These are phyloP conservation scores for Spodoptera exigua DNA, from an alignment of 2,888 invertebrate species.

Conservation along the genomic window DNA sequence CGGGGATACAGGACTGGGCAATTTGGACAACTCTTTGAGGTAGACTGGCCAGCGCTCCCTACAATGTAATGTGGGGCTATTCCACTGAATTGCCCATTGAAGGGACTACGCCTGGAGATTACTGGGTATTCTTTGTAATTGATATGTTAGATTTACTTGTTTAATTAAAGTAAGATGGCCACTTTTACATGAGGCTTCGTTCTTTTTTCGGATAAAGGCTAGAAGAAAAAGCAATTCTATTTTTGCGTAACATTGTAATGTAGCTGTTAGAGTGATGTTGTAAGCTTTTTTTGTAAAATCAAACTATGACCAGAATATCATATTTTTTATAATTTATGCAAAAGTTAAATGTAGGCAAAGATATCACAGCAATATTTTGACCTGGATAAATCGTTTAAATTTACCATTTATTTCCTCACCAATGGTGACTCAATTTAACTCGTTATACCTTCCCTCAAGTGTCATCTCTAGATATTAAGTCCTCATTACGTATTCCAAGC, in stretches of 20 bases:
- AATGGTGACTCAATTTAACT: slow-evolving; percentile 35
- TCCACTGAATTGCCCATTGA: slow-evolving; percentile 61
- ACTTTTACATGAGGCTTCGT: too few relatives aligned
- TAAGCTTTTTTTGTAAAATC: too few relatives aligned
- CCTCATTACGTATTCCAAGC: slow-evolving; percentile 45
- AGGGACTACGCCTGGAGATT: slow-evolving; percentile 58
- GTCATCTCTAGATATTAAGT: slow-evolving; percentile 35
- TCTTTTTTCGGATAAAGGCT: too few relatives aligned
- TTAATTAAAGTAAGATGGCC: slow-evolving; percentile 19
- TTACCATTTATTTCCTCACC: slow-evolving; percentile 7
- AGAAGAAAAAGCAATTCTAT: too few relatives aligned
- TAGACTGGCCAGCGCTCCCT: slow-evolving; percentile 60
- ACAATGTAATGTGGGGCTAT: slow-evolving; percentile 60
- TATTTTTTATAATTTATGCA: too few relatives aligned
- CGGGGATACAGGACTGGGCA: slow-evolving; percentile 51
- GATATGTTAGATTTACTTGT: slow-evolving; percentile 34
- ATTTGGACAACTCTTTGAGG: slow-evolving; percentile 63
- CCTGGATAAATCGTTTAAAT: slow-evolving; percentile 7
- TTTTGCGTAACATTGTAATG: too few relatives aligned
- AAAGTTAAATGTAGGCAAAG: too few relatives aligned
- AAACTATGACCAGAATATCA: too few relatives aligned
- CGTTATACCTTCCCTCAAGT: slow-evolving; percentile 20
- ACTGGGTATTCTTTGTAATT: slow-evolving; percentile 50
- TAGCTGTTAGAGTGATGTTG: too few relatives aligned
- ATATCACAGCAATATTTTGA: too few relatives aligned